Evolutionary conservation across 2,113 vertebrate species (phyloP).

Genomic region (Lethenteron reissneri): DNA sequence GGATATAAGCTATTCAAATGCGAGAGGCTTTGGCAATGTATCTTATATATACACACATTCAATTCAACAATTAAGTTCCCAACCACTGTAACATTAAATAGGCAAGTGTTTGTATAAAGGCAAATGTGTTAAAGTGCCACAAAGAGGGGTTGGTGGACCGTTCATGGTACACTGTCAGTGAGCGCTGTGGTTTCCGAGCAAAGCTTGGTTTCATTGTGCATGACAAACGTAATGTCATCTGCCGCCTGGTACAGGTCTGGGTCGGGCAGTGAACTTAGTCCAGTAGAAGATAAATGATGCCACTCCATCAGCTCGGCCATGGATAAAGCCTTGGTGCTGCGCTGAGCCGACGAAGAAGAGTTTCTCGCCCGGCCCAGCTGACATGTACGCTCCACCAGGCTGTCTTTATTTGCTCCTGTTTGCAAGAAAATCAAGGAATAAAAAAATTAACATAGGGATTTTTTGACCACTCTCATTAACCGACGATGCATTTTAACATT

Average conservation of each 20-base stretch:
- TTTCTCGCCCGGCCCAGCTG: constrained; percentile 36
- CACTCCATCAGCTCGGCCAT: constrained; percentile 86
- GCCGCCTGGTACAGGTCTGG: constrained; percentile 49
- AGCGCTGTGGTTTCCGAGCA: not conserved
- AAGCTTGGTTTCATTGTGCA: constrained; percentile 46
- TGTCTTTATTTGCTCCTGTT: constrained; percentile 26
- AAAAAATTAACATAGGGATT: not conserved
- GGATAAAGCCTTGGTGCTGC: constrained; percentile 21
- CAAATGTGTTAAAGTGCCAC: too few species aligned
- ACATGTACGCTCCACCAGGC: constrained; percentile 23
- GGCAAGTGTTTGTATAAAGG: too few species aligned
- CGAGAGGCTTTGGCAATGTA: too few species aligned
- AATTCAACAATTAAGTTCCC: too few species aligned
- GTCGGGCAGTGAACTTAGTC: constrained; percentile 32
- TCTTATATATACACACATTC: too few species aligned
- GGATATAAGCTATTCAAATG: too few species aligned
- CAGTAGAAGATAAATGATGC: constrained; percentile 56
- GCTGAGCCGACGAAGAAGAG: constrained; percentile 25
- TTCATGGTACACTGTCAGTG: too few species aligned
- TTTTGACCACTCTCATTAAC: too few species aligned
- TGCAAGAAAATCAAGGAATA: constrained; percentile 10
- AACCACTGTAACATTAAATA: too few species aligned
- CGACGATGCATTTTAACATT: too few species aligned
- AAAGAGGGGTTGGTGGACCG: too few species aligned
- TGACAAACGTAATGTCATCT: constrained; percentile 58